Base-by-base conservation (phyloP, 1,140 invertebrate species). In the Zaprionus inermis region DNA sequence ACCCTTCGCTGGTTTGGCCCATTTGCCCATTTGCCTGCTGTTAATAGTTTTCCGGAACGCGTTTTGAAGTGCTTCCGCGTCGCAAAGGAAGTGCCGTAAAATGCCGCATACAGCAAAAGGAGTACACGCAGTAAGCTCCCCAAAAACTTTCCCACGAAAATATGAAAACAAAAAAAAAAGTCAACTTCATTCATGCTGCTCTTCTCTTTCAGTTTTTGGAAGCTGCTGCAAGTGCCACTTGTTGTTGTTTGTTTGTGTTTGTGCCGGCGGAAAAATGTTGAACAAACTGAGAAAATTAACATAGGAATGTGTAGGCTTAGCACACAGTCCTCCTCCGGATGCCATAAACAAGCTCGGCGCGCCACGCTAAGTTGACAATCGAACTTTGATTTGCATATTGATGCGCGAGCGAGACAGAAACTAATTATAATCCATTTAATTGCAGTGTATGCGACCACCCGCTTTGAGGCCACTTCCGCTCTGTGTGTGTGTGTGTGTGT, bases 11-110 rank as follows among this genome's bases (percentile, higher is more conserved):
- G 3, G 32, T 55, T 60, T 79, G 36, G 61, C 69, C 69, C 69
- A 77, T 77, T 79, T 77, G 74, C 77, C 77, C 77, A 28, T 76
- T 56, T 44, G 51, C 44, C 44, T 57, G 52, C 20, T 59, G 65
- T 85, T 89, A 84, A 89, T 90, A 81, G 81, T 90, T 89, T 89
- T 90, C 85, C 84, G 78, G 84, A 78, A 72, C 71, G 36, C 67
- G 66, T 70, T 71, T 72, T 72, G 49, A 68, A 86, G 70, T 64
- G 76, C 83, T 82, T 85, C 82, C 82, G 82, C 82, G 78, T 52
- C 41, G 14, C 36, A 75, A 75, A 88, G 83, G 83, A 88, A 88
- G 76, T 89, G 83, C 82, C 83, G 79, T 28, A 28, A 73, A 79
- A 71, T 68, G 38, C 86, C 81, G 78, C 82, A 86, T 82, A 83